These are phyloP conservation scores for Percopsis omiscomaycus DNA, from an alignment of 2,797 vertebrate genomes.

Conservation along the genomic window DNA sequence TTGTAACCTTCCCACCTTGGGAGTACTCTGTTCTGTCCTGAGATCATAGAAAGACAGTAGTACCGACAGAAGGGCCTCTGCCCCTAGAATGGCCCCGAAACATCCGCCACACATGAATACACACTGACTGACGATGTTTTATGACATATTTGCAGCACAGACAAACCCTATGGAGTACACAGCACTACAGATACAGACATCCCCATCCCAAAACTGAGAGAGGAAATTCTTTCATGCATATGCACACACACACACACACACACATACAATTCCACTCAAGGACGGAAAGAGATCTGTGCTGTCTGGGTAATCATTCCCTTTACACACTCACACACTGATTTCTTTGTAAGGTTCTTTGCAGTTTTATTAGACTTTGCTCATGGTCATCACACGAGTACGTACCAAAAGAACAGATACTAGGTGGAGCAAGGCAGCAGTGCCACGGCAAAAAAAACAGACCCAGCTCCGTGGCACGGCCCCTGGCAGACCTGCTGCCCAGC, in stretches of 20 bases:
- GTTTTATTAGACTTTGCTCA: conserved; percentile 83
- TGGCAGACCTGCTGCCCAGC: conserved; percentile 75
- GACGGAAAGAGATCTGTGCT: conserved; percentile 26
- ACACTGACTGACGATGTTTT: background rate
- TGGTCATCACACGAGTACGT: conserved; percentile 75
- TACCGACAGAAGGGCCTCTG: conserved; percentile 25
- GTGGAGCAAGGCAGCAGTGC: conserved; percentile 71
- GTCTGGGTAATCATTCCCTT: conserved; percentile 25
- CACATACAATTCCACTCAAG: background rate
- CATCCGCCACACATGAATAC: conserved; percentile 39
- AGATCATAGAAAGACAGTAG: conserved; percentile 40
- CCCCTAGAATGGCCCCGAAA: conserved; percentile 18
- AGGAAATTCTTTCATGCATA: background rate
- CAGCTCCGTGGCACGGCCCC: conserved; percentile 66
- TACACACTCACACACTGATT: conserved; percentile 65
- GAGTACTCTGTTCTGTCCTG: conserved; percentile 43
- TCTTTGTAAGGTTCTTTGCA: conserved; percentile 70
- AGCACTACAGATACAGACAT: conserved; percentile 27
- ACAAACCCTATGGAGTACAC: conserved; percentile 8
- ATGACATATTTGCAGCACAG: conserved; percentile 2
- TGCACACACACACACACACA: conserved; percentile 6
- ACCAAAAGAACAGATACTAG: conserved; percentile 78
- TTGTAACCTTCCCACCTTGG: conserved; percentile 24
- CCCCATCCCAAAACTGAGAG: background rate
- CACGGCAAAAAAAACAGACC: conserved; percentile 74